phyloP scores from a whole-genome alignment of 2,888 invertebrate species.

The Leucophenga maculata region DNA sequence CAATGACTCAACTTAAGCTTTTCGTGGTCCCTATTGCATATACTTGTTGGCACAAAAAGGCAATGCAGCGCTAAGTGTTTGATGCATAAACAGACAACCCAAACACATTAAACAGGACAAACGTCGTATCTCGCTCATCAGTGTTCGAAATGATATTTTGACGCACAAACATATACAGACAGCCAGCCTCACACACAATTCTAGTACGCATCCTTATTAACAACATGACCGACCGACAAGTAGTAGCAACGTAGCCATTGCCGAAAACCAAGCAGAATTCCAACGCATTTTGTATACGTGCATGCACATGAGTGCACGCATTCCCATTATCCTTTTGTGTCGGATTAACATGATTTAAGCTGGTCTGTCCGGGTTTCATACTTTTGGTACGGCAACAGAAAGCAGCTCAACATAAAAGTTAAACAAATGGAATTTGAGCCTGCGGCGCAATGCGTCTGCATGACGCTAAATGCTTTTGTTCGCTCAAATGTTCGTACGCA shows the following conservation, averaged over 20 bases:
- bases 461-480: constrained; percentile 14
- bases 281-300: constrained; percentile 40
- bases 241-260: constrained; percentile 54
- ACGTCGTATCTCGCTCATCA: constrained; percentile 24
- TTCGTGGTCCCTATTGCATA: too few relatives aligned
- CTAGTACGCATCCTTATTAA: too few relatives aligned
- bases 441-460: constrained; percentile 31
- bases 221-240: constrained; percentile 47
- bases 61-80: background rate
- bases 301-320: constrained; percentile 32
- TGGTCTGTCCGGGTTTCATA: constrained; percentile 28
- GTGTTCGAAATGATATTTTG: constrained; percentile 3
- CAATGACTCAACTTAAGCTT: too few relatives aligned
- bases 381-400: background rate
- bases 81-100: background rate
- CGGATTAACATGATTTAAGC: constrained; percentile 58
- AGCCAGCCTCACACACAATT: too few relatives aligned
- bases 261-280: background rate
- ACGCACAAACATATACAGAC: too few relatives aligned
- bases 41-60: too few relatives aligned
- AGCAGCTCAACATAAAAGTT: constrained; percentile 24
- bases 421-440: constrained; percentile 50
- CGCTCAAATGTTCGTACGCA: background rate
- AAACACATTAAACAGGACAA: background rate
- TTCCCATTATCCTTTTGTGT: constrained; percentile 51